Percentiles rank a stretch among this genome's conserved stretches.
These are phyloP conservation scores for Sprattus sprattus DNA, from an alignment of 2,113 vertebrate genomes.

Conservation along the genomic window DNA sequence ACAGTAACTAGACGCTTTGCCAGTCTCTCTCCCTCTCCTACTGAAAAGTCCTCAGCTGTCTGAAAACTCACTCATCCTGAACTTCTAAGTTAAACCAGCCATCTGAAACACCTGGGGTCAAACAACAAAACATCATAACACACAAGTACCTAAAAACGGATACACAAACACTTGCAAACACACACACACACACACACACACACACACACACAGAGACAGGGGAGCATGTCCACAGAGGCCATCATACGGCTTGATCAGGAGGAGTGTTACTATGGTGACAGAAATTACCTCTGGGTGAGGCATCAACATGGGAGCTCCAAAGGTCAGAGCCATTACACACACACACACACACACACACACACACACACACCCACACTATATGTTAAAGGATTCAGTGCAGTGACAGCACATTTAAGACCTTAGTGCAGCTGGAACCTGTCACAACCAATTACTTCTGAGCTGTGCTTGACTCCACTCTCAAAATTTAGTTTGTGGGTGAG, in stretches of 20 bases:
- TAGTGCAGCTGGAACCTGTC: neutral
- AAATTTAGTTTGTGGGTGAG: neutral
- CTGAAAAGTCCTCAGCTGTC: neutral
- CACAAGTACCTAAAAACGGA: conserved; percentile 20
- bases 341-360: conserved; percentile 7
- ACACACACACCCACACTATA: neutral
- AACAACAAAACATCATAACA: neutral
- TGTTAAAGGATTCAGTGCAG: neutral
- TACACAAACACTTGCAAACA: conserved; percentile 14
- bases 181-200: conserved; percentile 10
- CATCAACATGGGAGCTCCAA: conserved; percentile 21
- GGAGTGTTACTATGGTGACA: conserved; percentile 39
- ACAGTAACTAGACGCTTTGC: neutral
- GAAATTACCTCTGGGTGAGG: conserved; percentile 38
- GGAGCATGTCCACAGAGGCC: conserved; percentile 10
- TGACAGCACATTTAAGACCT: neutral
- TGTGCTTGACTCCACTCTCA: neutral
- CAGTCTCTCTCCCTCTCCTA: neutral
- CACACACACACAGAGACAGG: neutral
- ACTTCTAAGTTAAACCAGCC: neutral
- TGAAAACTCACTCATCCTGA: conserved; percentile 1
- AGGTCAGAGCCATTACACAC: conserved; percentile 35
- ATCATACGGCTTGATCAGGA: conserved; percentile 28
- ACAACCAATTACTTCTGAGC: neutral
- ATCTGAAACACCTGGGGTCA: neutral